Conservation (phyloP, 2,113 vertebrate species). For the Bujurquina vittata region DNA sequence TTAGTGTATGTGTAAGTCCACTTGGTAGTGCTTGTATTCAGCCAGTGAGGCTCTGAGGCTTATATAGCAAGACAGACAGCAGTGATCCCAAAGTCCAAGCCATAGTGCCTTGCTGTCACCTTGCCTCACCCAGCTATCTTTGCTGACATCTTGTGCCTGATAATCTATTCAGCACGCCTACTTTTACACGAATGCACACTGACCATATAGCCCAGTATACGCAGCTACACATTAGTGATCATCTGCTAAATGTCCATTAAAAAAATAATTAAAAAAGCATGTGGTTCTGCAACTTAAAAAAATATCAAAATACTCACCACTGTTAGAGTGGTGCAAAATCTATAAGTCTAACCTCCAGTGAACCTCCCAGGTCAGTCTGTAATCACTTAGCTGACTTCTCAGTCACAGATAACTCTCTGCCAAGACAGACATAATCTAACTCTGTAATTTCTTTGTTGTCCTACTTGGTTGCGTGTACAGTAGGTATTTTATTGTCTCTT, state of each 20-base stretch:
- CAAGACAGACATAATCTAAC: not conserved
- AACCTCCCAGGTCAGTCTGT: not conserved
- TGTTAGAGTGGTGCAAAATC: not conserved
- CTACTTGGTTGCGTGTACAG: conserved; percentile 19
- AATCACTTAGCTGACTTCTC: conserved; percentile 2
- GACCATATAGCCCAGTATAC: not conserved
- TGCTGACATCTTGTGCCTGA: conserved; percentile 29
- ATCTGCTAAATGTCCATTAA: not conserved
- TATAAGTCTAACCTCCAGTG: not conserved
- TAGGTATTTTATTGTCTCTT: conserved; percentile 25
- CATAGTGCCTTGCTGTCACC: conserved; percentile 68
- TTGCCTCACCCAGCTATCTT: conserved; percentile 47
- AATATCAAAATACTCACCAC: not conserved
- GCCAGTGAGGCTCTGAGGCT: conserved; percentile 13
- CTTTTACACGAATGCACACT: not conserved
- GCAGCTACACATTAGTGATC: not conserved
- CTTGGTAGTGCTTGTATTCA: conserved; percentile 48
- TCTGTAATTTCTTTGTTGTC: conserved; percentile 14
- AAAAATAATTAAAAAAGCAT: not conserved
- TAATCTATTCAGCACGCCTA: not conserved
- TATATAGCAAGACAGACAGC: conserved; percentile 65
- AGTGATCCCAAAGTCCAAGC: conserved; percentile 75
- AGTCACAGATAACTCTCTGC: not conserved
- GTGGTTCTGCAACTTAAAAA: not conserved
- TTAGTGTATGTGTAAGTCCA: conserved; percentile 46